Conservation (phyloP, 92 coral and sea anemone genomes). For the Nematostella vectensis region DNA sequence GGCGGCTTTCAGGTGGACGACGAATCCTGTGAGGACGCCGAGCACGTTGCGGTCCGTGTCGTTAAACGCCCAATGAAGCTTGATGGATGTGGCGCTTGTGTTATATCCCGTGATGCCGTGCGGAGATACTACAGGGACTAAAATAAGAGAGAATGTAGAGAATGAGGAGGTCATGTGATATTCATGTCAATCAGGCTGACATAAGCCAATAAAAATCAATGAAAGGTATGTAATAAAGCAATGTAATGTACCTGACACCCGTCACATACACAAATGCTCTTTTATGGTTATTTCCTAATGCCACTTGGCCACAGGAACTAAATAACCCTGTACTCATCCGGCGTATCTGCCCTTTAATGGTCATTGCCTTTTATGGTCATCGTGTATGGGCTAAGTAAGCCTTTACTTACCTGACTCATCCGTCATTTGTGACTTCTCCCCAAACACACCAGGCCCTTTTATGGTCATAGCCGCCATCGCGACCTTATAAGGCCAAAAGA, state of each 20-base stretch:
- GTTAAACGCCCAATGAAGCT: neutral
- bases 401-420: neutral
- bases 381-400: neutral
- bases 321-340: no score
- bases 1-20: neutral
- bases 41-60: neutral
- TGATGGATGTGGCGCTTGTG: neutral
- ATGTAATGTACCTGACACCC: no score
- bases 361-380: no score
- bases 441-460: neutral
- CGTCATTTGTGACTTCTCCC: neutral
- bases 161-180: no score
- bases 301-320: no score
- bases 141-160: no score
- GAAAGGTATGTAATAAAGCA: no score
- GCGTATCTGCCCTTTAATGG: no score
- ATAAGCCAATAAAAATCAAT: no score
- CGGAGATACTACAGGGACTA: neutral
- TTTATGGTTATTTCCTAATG: no score
- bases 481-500: neutral
- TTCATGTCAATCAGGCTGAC: no score
- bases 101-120: neutral
- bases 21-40: neutral
- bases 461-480: neutral
- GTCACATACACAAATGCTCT: no score